phyloP scores from a whole-genome alignment of 1,140 invertebrate species.

The Bactericera cockerelli region DNA sequence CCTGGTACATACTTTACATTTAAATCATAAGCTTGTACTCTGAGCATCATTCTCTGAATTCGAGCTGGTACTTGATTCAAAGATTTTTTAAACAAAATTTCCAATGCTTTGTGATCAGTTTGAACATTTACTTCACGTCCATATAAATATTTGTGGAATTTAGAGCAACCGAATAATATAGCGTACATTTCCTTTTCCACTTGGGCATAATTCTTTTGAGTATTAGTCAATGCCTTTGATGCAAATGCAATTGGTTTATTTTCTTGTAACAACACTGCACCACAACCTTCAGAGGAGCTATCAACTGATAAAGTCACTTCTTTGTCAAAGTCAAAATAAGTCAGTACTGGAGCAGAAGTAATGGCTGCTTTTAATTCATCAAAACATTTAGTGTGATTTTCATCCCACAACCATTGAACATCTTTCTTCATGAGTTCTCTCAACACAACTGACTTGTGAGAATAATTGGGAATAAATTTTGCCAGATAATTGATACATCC shows the following conservation, averaged over 20 bases:
- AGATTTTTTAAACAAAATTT: slow-evolving; percentile 28
- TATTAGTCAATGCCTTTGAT: slow-evolving; percentile 24
- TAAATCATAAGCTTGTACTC: slow-evolving; percentile 29
- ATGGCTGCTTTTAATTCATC: slow-evolving; percentile 23
- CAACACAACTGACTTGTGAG: slow-evolving; percentile 15
- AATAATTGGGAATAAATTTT: slow-evolving; percentile 6
- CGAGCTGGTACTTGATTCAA: slow-evolving; percentile 26
- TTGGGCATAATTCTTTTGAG: slow-evolving; percentile 29
- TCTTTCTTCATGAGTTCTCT: slow-evolving; percentile 23
- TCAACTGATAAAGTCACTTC: slow-evolving; percentile 27
- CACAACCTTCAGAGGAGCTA: slow-evolving; percentile 27
- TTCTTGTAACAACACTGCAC: slow-evolving; percentile 30
- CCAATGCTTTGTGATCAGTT: slow-evolving; percentile 30
- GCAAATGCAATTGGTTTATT: slow-evolving; percentile 18
- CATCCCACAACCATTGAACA: slow-evolving; percentile 22
- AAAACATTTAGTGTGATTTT: slow-evolving; percentile 21
- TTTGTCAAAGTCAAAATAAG: slow-evolving; percentile 25
- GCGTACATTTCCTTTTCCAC: slow-evolving; percentile 31
- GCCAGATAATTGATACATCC: background rate
- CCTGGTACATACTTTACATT: slow-evolving; percentile 25
- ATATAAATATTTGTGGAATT: slow-evolving; percentile 27
- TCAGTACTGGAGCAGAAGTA: slow-evolving; percentile 21
- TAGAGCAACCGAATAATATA: slow-evolving; percentile 24
- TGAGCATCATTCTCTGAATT: slow-evolving; percentile 29
- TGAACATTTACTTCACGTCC: slow-evolving; percentile 26